Evolutionary conservation across 2,113 vertebrate species (phyloP).

Genomic region (Odocoileus hemionus): DNA sequence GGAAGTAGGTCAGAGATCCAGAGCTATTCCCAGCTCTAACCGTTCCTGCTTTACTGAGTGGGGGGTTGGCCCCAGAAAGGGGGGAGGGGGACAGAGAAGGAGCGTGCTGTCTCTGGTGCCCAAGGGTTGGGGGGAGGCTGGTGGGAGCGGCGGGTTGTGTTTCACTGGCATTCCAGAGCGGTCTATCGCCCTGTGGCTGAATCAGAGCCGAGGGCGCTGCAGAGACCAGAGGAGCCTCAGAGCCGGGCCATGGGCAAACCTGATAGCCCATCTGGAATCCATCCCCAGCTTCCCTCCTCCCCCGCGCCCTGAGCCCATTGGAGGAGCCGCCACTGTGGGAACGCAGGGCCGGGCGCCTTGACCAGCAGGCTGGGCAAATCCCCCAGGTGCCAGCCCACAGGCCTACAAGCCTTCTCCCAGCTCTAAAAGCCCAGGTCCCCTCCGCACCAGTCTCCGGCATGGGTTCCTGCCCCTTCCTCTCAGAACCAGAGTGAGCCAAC

Average conservation of each 20-base stretch:
- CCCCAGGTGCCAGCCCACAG: constrained; percentile 15
- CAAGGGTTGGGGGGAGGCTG: not conserved
- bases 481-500: not conserved
- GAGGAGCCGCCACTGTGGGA: not conserved
- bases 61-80: not conserved
- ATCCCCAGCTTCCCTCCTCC: not conserved
- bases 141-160: not conserved
- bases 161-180: not conserved
- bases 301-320: not conserved
- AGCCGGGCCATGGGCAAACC: not conserved
- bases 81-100: not conserved
- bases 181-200: constrained; percentile 32
- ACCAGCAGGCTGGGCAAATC: not conserved
- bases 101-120: not conserved
- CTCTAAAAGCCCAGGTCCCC: not conserved
- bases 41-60: not conserved
- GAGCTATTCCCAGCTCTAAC: not conserved
- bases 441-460: accelerated
- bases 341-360: not conserved
- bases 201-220: constrained; percentile 45
- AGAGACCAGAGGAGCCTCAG: constrained; percentile 21
- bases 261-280: constrained; percentile 50
- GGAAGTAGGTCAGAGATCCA: not conserved
- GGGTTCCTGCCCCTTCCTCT: not conserved
- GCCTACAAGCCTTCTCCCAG: not conserved